These are phyloP conservation scores for Sarcophaga carnaria DNA, from an alignment of 2,888 invertebrate species.

Conservation along the genomic window DNA sequence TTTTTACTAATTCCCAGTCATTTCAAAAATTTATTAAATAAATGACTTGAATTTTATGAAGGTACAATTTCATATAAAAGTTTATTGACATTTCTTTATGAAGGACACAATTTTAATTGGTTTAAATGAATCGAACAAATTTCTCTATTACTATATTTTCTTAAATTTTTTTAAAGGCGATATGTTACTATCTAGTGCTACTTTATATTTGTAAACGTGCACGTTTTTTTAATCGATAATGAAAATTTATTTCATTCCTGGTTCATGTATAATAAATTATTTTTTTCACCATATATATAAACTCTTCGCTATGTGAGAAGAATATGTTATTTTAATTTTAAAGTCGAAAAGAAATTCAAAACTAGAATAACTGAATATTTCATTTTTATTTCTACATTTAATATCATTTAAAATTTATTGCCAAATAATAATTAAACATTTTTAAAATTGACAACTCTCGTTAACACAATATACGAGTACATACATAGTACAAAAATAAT, in stretches of 20 bases:
- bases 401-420: too few species aligned
- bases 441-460: too few species aligned
- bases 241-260: neutral
- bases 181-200: slow-evolving; percentile 33
- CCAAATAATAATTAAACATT: too few species aligned
- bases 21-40: neutral
- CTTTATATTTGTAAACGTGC: slow-evolving; percentile 44
- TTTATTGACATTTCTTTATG: slow-evolving; percentile 53
- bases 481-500: too few species aligned
- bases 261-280: neutral
- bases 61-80: slow-evolving; percentile 3
- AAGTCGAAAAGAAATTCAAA: too few species aligned
- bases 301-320: neutral
- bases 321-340: neutral
- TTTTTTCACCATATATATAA: neutral
- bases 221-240: slow-evolving; percentile 29
- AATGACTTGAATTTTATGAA: neutral
- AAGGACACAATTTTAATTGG: slow-evolving; percentile 34
- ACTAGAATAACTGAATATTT: too few species aligned
- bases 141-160: slow-evolving; percentile 25
- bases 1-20: neutral
- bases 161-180: slow-evolving; percentile 8
- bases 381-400: too few species aligned
- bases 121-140: slow-evolving; percentile 23
- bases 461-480: too few species aligned